Percentiles rank a stretch among this genome's conserved stretches.
Evolutionary conservation across 2,113 vertebrate genomes (phyloP).

Genomic region (Labeo catla): DNA sequence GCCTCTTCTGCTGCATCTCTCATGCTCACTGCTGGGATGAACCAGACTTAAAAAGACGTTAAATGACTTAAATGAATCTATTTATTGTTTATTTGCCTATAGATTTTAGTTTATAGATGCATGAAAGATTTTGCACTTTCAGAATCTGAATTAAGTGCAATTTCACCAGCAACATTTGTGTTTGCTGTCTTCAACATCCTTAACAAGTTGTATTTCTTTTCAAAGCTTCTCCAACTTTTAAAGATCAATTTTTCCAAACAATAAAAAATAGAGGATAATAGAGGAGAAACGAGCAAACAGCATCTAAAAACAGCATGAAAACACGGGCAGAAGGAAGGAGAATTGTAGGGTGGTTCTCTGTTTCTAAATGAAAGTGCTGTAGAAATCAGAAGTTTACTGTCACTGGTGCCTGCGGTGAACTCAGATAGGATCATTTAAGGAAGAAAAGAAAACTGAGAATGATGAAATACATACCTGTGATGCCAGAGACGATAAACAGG

Average conservation of each 20-base stretch:
- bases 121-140: background rate
- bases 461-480: background rate
- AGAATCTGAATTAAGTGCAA: background rate
- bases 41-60: background rate
- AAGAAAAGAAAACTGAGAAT: background rate
- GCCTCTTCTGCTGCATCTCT: background rate
- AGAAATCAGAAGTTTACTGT: background rate
- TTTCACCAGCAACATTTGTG: background rate
- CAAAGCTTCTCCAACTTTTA: background rate
- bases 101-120: background rate
- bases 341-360: background rate
- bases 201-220: background rate
- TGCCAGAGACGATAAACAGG: background rate
- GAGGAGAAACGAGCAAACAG: background rate
- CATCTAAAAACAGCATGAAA: constrained; percentile 3
- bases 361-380: background rate
- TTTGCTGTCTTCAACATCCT: background rate
- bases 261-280: background rate
- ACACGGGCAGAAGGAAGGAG: background rate
- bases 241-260: background rate
- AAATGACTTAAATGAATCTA: background rate
- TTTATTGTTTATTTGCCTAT: background rate
- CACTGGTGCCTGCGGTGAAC: background rate
- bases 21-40: constrained; percentile 3
- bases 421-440: background rate